These are phyloP conservation scores for Hemichromis elongatus DNA, from an alignment of 2,113 vertebrate genomes.

Conservation along the genomic window DNA sequence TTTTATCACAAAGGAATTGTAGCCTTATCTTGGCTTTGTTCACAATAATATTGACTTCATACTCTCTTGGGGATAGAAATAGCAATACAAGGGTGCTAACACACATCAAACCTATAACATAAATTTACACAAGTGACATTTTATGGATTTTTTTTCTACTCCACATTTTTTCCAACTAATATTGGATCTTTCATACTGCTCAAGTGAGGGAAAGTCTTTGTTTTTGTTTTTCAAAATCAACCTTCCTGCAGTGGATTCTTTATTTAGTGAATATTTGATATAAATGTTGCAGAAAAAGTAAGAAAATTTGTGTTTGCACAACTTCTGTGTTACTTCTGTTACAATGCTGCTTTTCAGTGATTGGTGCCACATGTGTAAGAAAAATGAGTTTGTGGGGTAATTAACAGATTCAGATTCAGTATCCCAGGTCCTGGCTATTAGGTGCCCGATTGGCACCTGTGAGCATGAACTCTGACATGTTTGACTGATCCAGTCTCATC, in stretches of 20 bases:
- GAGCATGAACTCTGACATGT: neutral
- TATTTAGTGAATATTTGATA: neutral
- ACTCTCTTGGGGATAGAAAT: neutral
- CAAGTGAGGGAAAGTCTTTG: neutral
- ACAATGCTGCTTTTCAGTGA: neutral
- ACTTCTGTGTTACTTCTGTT: neutral
- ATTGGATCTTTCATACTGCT: neutral
- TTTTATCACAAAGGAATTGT: neutral
- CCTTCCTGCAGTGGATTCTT: neutral
- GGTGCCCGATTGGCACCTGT: neutral
- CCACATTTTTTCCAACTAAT: neutral
- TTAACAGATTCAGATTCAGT: neutral
- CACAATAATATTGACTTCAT: neutral
- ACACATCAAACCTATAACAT: neutral
- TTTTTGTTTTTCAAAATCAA: neutral
- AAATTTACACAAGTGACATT: neutral
- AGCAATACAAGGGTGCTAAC: neutral
- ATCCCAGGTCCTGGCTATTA: neutral
- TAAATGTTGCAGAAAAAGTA: neutral
- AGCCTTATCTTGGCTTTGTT: neutral
- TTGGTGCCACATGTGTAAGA: neutral
- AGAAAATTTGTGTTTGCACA: neutral
- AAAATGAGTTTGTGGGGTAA: neutral
- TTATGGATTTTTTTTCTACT: rapidly evolving
- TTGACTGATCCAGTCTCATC: neutral